Conservation (phyloP, 2,888 invertebrate genomes). For the Nemoura dubitans region DNA sequence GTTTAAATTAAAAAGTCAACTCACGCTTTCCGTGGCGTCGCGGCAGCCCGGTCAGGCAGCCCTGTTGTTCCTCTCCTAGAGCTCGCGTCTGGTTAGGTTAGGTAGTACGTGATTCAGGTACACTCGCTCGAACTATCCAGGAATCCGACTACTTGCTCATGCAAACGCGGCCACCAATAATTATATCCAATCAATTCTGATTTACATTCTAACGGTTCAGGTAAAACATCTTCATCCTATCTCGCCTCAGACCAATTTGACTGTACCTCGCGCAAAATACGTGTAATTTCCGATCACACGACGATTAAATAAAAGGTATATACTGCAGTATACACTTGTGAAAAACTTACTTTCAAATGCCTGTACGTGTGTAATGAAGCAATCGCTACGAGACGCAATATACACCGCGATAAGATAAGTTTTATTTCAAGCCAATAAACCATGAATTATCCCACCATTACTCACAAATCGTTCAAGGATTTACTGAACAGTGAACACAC, state of each 20-base stretch:
- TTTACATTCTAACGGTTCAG: slow-evolving; percentile 33
- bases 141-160: background rate
- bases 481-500: no score
- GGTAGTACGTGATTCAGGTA: background rate
- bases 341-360: background rate
- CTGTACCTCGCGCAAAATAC: background rate
- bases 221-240: slow-evolving; percentile 21
- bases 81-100: no score
- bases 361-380: background rate
- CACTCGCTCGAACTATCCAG: background rate
- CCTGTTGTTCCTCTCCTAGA: background rate
- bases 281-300: background rate
- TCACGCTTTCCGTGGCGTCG: background rate
- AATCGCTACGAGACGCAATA: background rate
- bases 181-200: slow-evolving; percentile 26
- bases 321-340: no score
- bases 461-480: background rate
- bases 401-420: background rate
- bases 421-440: background rate
- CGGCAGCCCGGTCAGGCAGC: background rate
- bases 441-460: background rate
- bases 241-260: slow-evolving; percentile 15
- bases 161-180: slow-evolving; percentile 19
- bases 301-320: background rate
- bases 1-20: slow-evolving; percentile 7